These are phyloP conservation scores for Macroglossus sobrinus DNA, from an alignment of 2,113 vertebrate species.

Conservation along the genomic window DNA sequence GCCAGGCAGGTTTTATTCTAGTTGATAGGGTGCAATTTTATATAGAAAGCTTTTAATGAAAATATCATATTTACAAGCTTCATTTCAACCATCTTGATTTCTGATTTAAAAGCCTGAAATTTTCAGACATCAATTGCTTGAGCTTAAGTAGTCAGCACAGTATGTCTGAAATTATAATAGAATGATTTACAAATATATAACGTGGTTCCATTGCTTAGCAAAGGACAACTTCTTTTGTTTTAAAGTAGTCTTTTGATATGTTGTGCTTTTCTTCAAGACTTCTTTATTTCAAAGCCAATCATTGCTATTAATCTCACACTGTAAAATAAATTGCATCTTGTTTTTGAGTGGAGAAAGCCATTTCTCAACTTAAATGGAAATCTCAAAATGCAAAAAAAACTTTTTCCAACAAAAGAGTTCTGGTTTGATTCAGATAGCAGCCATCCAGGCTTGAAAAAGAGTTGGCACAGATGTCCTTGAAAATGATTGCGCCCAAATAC, in stretches of 20 bases:
- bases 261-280: neutral
- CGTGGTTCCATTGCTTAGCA: neutral
- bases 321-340: slow-evolving; percentile 57
- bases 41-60: neutral
- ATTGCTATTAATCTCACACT: slow-evolving; percentile 45
- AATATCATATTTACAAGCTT: neutral
- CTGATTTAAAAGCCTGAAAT: slow-evolving; percentile 38
- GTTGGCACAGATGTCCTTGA: slow-evolving; percentile 46
- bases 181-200: neutral
- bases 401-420: slow-evolving; percentile 23
- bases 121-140: neutral
- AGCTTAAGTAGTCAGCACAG: neutral
- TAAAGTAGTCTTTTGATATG: neutral
- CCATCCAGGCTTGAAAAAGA: slow-evolving; percentile 46
- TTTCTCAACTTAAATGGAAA: slow-evolving; percentile 53
- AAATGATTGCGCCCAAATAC: neutral
- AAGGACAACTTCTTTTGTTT: neutral
- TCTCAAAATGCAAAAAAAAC: neutral
- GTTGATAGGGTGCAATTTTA: neutral
- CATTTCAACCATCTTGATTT: slow-evolving; percentile 32
- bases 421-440: neutral
- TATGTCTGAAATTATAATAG: neutral
- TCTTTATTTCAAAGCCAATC: slow-evolving; percentile 61
- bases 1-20: neutral
- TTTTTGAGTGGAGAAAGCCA: slow-evolving; percentile 47